Conservation (phyloP, 2,888 invertebrate genomes). For the Drosophila melanocephala region DNA sequence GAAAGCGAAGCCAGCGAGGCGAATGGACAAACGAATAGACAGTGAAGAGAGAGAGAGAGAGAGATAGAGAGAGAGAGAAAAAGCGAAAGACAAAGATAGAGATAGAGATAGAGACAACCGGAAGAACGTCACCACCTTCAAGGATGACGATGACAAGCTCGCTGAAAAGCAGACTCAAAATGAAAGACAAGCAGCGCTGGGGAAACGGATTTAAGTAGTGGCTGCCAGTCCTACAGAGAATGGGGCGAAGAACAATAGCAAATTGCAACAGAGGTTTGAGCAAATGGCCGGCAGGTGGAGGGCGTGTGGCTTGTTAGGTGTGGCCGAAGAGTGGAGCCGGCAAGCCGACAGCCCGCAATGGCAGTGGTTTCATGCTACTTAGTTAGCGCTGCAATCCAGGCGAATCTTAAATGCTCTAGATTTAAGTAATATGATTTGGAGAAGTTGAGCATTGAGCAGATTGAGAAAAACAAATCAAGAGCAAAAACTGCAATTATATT, state of each 20-base stretch:
- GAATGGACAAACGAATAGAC: conserved; percentile 36
- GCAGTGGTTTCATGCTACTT: conserved; percentile 60
- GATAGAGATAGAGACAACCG: conserved; percentile 10
- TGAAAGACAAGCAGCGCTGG: conserved; percentile 59
- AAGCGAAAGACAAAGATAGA: conserved; percentile 14
- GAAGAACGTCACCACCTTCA: conserved; percentile 51
- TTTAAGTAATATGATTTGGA: neutral
- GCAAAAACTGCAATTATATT: neutral
- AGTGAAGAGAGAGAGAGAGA: conserved; percentile 14
- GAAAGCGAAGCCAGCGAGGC: conserved; percentile 59
- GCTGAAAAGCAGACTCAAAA: conserved; percentile 43
- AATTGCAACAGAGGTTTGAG: conserved; percentile 34
- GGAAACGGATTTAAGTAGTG: conserved; percentile 74
- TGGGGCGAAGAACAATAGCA: conserved; percentile 51
- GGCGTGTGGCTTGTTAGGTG: neutral
- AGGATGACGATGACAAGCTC: conserved; percentile 50
- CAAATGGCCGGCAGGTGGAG: neutral
- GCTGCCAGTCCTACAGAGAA: conserved; percentile 43
- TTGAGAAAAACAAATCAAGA: neutral
- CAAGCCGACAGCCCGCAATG: neutral
- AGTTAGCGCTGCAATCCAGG: conserved; percentile 55
- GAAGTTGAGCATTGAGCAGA: neutral
- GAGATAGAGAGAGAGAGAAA: conserved; percentile 9
- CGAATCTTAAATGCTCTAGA: conserved; percentile 44
- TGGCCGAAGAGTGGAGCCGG: neutral